These are phyloP conservation scores for Urocyon cinereoargenteus DNA, from an alignment of 2,797 vertebrate genomes.

Conservation along the genomic window DNA sequence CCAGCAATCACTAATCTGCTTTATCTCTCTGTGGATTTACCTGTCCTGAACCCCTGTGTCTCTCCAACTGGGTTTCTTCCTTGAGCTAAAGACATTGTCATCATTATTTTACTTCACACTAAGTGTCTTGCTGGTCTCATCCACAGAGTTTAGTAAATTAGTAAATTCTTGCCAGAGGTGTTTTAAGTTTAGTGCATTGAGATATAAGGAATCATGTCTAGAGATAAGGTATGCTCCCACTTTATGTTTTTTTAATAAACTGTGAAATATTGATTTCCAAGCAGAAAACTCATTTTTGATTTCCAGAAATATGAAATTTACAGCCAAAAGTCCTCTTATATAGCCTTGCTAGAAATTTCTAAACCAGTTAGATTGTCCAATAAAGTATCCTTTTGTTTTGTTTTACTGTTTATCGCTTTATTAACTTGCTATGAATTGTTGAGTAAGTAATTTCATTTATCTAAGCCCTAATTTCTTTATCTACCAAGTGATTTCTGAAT, in stretches of 20 bases:
- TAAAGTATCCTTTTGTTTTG: not conserved
- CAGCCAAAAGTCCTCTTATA: not conserved
- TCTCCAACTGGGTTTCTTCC: not conserved
- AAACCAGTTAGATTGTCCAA: not conserved
- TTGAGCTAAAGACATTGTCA: not conserved
- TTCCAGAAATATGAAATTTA: slow-evolving; percentile 8
- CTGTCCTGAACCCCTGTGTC: not conserved
- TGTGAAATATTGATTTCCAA: not conserved
- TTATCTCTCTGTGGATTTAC: not conserved
- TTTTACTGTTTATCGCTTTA: not conserved
- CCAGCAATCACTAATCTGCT: not conserved
- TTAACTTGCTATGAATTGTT: not conserved
- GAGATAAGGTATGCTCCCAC: not conserved
- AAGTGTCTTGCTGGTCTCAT: not conserved
- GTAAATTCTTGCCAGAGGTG: not conserved
- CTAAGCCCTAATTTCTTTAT: slow-evolving; percentile 13
- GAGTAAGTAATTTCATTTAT: not conserved
- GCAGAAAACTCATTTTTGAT: slow-evolving; percentile 21
- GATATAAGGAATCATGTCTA: not conserved
- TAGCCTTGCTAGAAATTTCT: not conserved
- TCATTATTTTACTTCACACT: not conserved
- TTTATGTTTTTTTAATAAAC: not conserved
- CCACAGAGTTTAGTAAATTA: not conserved
- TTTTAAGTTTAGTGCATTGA: not conserved
- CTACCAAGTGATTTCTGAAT: slow-evolving; percentile 5